These are phyloP conservation scores for Eudasyphora cyanicolor DNA, from an alignment of 2,888 invertebrate genomes.

Conservation along the genomic window DNA sequence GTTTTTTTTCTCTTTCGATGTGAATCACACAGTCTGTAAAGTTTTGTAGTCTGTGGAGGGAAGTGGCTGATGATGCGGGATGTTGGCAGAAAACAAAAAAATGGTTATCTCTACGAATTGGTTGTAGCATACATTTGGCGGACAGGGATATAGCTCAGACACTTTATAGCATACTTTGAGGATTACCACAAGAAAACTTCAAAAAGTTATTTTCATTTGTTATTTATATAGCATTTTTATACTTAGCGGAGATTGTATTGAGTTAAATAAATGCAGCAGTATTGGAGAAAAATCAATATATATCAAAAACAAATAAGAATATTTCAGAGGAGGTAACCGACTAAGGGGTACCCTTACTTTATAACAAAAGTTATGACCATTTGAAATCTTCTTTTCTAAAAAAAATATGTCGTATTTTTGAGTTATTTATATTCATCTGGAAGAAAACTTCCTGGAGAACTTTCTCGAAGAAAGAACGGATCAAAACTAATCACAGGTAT, in stretches of 20 bases:
- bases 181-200: conserved; percentile 44
- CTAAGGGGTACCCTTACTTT: too few species aligned
- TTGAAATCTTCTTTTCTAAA: too few species aligned
- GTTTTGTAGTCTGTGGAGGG: conserved; percentile 24
- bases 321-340: too few species aligned
- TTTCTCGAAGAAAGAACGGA: too few species aligned
- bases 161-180: conserved; percentile 59
- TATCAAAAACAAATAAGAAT: too few species aligned
- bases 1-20: neutral
- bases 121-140: conserved; percentile 43
- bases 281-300: neutral
- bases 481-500: too few species aligned
- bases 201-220: conserved; percentile 3
- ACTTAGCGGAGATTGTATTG: neutral
- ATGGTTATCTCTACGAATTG: conserved; percentile 43
- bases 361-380: too few species aligned
- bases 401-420: too few species aligned
- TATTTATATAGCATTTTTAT: conserved; percentile 3
- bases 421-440: too few species aligned
- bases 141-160: conserved; percentile 30
- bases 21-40: conserved; percentile 51
- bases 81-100: neutral
- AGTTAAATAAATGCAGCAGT: neutral
- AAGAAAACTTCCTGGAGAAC: too few species aligned
- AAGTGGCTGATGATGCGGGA: neutral